Evolutionary conservation across 2,113 vertebrate genomes (phyloP), one percentile per base, ranked within the genome.

Genomic region (Verasper variegatus): DNA sequence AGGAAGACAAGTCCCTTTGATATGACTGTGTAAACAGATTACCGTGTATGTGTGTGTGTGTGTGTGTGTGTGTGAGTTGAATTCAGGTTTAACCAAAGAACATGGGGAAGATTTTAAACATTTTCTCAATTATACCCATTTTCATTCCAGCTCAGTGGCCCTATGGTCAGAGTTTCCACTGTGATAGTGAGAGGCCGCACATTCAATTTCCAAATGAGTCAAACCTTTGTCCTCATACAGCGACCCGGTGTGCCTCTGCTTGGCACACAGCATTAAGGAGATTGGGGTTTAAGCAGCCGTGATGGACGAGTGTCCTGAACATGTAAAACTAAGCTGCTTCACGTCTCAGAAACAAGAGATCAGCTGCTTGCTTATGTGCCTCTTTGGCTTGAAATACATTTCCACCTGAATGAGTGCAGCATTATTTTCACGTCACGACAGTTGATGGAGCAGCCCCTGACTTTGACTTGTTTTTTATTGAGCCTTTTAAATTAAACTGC

Each of bases 271-370:
- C 68, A 59, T 81, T 78, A 86, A 76, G 74, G 18, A 78, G 84
- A 84, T 88, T 88, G 65, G 58, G 78, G 64, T 76, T 88, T 82
- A 87, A 87, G 90, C 84, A 88, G 80, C 76, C 69, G 11, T 77
- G 65, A 78, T 88, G 74, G 67, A 63, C 35, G 61, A 80, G 71
- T 74, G 74, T 84, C 69, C 72, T 74, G 70, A 86, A 74, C 52
- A 47, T 78, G 54, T 81, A 68, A 79, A 81, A 61, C 86, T 84
- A 86, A 90, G 88, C 82, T n/a, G 86, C 80, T 86, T 76, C 70
- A 35, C 64, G 82, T 85, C 83, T 84, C 63, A 70, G 82, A 78
- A 80, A 84, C 71, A 78, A 83, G 74, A 72, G 76, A 85, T 84
- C 73, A 87, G 74, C 83, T 59, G 45, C 72, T 60, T 49, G 70